Base-by-base conservation (phyloP, 2,797 vertebrate species). In the Hemitrygon akajei region DNA sequence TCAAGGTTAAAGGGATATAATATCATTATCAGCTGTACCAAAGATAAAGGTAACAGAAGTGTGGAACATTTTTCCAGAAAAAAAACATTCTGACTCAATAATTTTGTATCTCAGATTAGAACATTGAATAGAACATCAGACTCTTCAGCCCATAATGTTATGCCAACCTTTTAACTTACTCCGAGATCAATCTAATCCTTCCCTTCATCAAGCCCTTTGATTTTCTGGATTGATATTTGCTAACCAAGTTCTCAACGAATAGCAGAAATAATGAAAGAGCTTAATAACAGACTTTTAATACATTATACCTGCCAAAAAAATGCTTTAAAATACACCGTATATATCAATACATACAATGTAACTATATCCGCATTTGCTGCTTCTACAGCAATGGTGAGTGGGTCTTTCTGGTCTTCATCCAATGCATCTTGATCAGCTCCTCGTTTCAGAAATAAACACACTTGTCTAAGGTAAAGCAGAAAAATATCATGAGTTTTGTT, bases 281-380 rank as follows among this genome's bases (percentile, higher is more conserved):
- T 37, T n/a, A 66, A 34, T 66, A 20, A 16, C 16, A 27, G 18
- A 89, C 60, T 63, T 87, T 25, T n/a, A 60, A 60, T 87, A 56
- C 58, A 34, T 66, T 66, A 14, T 58, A 58, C 47, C 82, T 12
- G 58, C 82, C 63, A 20, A 69, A 89, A 89, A 16, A 34, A 0
- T 2, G 5, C 2, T 89, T 20, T 34, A 87, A n/a, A 87, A 34
- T 2, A 34, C 66, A 20, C 30, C 0, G 75, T 84, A 47, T 18
- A 63, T 7, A 5, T 22, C 10, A 20, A 4, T 60, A 97, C 98
- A 97, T 95, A 99, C 99, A 99, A 95, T 0, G 99, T 99, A 94
- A 99, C 99, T 0, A 99, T 99, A 94, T 99, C 99, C 12, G 99
- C 99, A 82, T 99, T 99, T 94, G 99, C 99, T 0, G 98, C 98